A percentile compares a stretch with the other conserved stretches of the same genome.
Conservation (phyloP, 1,140 invertebrate genomes). For the Tachypleus tridentatus region DNA sequence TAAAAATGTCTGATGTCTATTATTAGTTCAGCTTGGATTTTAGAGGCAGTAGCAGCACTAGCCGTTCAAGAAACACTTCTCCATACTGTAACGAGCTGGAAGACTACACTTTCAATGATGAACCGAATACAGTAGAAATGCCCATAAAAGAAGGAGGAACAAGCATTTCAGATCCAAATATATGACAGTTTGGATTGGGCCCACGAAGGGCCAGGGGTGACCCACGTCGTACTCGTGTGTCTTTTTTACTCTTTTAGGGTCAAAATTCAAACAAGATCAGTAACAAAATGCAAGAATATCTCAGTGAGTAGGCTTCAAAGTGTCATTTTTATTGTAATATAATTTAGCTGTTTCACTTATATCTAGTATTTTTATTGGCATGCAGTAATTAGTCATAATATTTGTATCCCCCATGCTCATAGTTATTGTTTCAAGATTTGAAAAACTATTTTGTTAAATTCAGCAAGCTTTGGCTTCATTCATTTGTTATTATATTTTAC, state of each 20-base stretch:
- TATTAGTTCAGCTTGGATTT: conserved; percentile 86
- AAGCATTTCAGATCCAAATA: conserved; percentile 70
- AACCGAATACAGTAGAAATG: conserved; percentile 37
- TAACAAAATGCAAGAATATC: not conserved
- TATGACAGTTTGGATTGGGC: conserved; percentile 94
- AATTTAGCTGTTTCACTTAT: no score
- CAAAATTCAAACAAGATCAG: conserved; percentile 21
- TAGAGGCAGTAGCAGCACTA: conserved; percentile 37
- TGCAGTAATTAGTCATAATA: no score
- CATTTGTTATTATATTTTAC: no score
- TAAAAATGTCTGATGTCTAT: not conserved
- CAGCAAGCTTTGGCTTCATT: no score
- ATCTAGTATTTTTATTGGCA: no score
- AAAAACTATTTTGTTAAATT: no score
- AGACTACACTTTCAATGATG: conserved; percentile 32
- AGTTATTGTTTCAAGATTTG: no score
- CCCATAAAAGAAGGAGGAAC: conserved; percentile 57
- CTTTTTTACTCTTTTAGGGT: conserved; percentile 79
- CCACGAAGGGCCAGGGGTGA: conserved; percentile 66
- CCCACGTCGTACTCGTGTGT: conserved; percentile 76
- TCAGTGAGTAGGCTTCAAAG: no score
- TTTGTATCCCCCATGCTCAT: no score
- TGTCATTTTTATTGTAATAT: no score
- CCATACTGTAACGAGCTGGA: conserved; percentile 31
- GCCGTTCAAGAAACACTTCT: conserved; percentile 5